A percentile compares a stretch with the other conserved stretches of the same genome.
These are phyloP conservation scores for Chrysomallon squamiferum DNA, from an alignment of 1,140 invertebrate genomes.

Conservation along the genomic window DNA sequence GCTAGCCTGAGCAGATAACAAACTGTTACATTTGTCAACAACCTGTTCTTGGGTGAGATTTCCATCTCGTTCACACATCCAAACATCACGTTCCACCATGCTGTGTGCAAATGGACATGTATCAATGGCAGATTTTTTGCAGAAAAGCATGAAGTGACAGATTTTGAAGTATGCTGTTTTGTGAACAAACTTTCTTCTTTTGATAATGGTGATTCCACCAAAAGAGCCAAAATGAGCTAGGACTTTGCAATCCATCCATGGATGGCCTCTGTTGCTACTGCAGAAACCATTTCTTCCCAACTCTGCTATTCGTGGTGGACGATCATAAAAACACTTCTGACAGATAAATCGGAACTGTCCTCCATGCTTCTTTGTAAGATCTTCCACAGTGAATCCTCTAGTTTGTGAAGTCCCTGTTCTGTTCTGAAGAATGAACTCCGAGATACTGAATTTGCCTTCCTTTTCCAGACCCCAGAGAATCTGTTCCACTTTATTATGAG, in stretches of 20 bases:
- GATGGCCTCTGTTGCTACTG: slow-evolving; percentile 31
- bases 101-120: slow-evolving; percentile 55
- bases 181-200: slow-evolving; percentile 41
- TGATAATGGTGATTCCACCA: slow-evolving; percentile 41
- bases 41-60: slow-evolving; percentile 42
- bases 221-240: slow-evolving; percentile 39
- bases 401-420: slow-evolving; percentile 10
- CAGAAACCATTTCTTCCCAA: slow-evolving; percentile 22
- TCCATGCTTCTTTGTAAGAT: slow-evolving; percentile 41
- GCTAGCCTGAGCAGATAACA: neutral
- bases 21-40: slow-evolving; percentile 29
- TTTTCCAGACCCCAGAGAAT: slow-evolving; percentile 55
- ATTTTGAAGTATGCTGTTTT: slow-evolving; percentile 54
- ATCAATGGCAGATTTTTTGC: slow-evolving; percentile 21
- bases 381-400: slow-evolving; percentile 29
- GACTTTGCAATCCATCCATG: slow-evolving; percentile 41
- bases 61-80: slow-evolving; percentile 54
- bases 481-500: slow-evolving; percentile 53
- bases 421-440: slow-evolving; percentile 51
- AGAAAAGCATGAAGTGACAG: slow-evolving; percentile 47
- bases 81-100: slow-evolving; percentile 53
- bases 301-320: slow-evolving; percentile 27
- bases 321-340: slow-evolving; percentile 40
- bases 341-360: slow-evolving; percentile 54
- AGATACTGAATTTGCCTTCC: slow-evolving; percentile 47